These are phyloP conservation scores for Pyrgilauda ruficollis DNA, from an alignment of 2,113 vertebrate species.

Conservation along the genomic window DNA sequence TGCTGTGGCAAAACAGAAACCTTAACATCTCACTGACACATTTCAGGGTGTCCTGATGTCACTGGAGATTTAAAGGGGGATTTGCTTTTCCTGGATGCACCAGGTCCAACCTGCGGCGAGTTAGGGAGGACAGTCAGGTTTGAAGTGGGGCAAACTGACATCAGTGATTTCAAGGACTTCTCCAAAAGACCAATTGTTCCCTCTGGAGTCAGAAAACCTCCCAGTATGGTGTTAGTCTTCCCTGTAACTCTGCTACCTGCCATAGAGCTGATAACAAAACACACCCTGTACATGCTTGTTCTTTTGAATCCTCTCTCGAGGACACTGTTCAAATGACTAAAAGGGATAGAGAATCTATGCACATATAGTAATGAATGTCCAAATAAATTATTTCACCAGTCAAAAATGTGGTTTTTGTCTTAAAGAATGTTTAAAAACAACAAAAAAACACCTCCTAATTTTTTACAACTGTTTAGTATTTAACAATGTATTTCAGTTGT, in stretches of 20 bases:
- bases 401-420: not conserved
- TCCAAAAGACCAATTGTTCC: not conserved
- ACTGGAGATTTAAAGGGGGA: not conserved
- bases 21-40: not conserved
- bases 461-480: not conserved
- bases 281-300: accelerated
- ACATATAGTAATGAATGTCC: not conserved
- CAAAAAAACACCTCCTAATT: not conserved
- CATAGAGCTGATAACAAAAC: not conserved
- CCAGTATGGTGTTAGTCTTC: not conserved
- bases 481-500: not conserved
- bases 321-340: not conserved
- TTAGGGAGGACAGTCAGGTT: not conserved
- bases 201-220: not conserved
- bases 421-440: not conserved
- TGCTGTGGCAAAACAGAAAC: not conserved
- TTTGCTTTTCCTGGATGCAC: not conserved
- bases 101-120: not conserved
- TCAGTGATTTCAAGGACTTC: not conserved
- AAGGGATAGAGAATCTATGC: not conserved
- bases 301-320: not conserved
- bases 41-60: not conserved
- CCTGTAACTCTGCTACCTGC: not conserved
- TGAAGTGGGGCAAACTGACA: not conserved
- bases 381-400: not conserved